These are phyloP conservation scores for Dicyrtoma fusca DNA, from an alignment of 2,888 invertebrate genomes.

Conservation along the genomic window DNA sequence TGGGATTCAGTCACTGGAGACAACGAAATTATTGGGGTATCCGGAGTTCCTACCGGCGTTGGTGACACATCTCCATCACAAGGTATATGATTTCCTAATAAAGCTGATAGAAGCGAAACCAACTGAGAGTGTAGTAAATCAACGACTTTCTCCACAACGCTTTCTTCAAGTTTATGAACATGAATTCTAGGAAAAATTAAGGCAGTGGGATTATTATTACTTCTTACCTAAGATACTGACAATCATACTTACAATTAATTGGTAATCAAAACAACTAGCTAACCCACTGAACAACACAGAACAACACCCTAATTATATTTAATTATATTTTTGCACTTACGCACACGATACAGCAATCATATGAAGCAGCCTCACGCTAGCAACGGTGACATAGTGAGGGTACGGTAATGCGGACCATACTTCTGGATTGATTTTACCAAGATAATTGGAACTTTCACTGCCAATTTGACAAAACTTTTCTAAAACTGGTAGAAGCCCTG, in stretches of 20 bases:
- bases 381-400: slow-evolving; percentile 59
- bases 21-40: slow-evolving; percentile 51
- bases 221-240: too few relatives aligned
- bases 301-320: too few relatives aligned
- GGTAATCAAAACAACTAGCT: too few relatives aligned
- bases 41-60: slow-evolving; percentile 54
- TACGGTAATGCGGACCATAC: slow-evolving; percentile 48
- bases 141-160: slow-evolving; percentile 63
- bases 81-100: slow-evolving; percentile 52
- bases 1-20: slow-evolving; percentile 51
- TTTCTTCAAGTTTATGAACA: slow-evolving; percentile 62
- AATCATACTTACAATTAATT: too few relatives aligned
- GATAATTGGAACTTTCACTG: background rate
- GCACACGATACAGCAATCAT: slow-evolving; percentile 65
- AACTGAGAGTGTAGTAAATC: slow-evolving; percentile 64
- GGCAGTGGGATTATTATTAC: too few relatives aligned
- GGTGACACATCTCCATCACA: slow-evolving; percentile 51
- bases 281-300: too few relatives aligned
- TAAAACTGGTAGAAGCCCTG: slow-evolving; percentile 63
- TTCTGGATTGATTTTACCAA: slow-evolving; percentile 43
- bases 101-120: slow-evolving; percentile 51
- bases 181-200: slow-evolving; percentile 63
- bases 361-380: slow-evolving; percentile 64
- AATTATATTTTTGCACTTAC: slow-evolving; percentile 58
- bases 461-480: slow-evolving; percentile 59